Evolutionary conservation across 2,888 invertebrate species (phyloP).

Genomic region (Creontiades dilutus): DNA sequence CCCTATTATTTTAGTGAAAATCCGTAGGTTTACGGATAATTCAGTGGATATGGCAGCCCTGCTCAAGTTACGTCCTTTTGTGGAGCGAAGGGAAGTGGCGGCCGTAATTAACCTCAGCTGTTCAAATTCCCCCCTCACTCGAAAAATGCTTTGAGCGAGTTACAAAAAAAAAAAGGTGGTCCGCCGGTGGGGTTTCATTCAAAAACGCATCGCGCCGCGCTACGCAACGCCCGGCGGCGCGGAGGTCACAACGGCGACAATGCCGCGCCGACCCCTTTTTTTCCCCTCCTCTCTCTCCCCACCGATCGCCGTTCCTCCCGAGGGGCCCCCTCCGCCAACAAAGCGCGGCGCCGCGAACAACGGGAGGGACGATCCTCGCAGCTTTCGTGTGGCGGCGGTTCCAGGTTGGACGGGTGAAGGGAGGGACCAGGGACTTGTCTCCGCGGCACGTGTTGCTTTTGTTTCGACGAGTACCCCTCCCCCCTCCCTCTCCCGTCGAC

Average conservation of each 20-base stretch:
- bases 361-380: background rate
- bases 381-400: background rate
- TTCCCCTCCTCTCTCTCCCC: background rate
- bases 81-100: background rate
- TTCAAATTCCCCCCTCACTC: background rate
- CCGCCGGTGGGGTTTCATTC: background rate
- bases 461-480: background rate
- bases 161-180: slow-evolving; percentile 7
- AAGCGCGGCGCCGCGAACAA: slow-evolving; percentile 1
- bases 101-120: slow-evolving; percentile 15
- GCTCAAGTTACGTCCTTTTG: background rate
- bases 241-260: slow-evolving; percentile 16
- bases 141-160: background rate
- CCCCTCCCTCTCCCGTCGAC: background rate
- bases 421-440: background rate
- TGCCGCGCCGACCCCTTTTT: background rate
- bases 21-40: too few species aligned
- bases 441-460: slow-evolving; percentile 26
- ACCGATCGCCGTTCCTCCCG: background rate
- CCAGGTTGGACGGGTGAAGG: background rate
- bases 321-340: background rate
- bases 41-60: too few species aligned
- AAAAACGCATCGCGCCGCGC: background rate
- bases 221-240: background rate
- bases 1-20: too few species aligned